Evolutionary conservation across 2,797 vertebrate genomes (phyloP), one percentile per base, ranked within the genome.

Genomic region (Margarornis squamiger): DNA sequence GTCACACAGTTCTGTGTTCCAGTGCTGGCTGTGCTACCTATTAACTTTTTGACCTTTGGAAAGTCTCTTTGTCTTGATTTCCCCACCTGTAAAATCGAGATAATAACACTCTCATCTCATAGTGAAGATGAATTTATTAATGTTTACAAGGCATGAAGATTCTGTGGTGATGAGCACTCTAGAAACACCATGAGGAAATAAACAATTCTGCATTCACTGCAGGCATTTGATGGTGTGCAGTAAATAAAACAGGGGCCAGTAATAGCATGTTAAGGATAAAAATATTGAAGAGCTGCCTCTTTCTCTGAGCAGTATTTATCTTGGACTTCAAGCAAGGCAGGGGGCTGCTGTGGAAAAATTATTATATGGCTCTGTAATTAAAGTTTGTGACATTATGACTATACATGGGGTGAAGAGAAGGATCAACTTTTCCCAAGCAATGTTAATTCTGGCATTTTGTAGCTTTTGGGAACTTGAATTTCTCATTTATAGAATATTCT

Each of bases 61-160:
- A 95, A 95, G 86, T 95, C 94, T 97, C 92, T 97, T 96, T 95
- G 94, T 97, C 94, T 96, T 95, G 92, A 96, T 96, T 96, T 96
- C 83, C 55, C 83, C 93, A 97, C 96, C 96, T 96, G 95, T 95
- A 95, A 97, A 95, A 95, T 90, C 88, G 83, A 93, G 90, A 97
- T 95, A 97, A 95, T 96, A 96, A 95, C 90, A 86, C 93, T 95
- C 79, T 94, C 95, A 95, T 96, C 90, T 93, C 93, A 86, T 92
- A 95, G 94, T 88, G 92, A 94, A 95, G 94, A 95, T 96, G 95
- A 96, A 97, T 97, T 97, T 97, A 97, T 96, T 95, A 97, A 95
- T 95, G 95, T 97, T 97, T 97, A 97, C 94, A 77, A 95, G 92
- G 94, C 95, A 95, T 95, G 94, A 95, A 96, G 95, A 96, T 97